Evolutionary conservation across 2,888 invertebrate species (phyloP).

Genomic region (Hemistola chrysoprasaria): DNA sequence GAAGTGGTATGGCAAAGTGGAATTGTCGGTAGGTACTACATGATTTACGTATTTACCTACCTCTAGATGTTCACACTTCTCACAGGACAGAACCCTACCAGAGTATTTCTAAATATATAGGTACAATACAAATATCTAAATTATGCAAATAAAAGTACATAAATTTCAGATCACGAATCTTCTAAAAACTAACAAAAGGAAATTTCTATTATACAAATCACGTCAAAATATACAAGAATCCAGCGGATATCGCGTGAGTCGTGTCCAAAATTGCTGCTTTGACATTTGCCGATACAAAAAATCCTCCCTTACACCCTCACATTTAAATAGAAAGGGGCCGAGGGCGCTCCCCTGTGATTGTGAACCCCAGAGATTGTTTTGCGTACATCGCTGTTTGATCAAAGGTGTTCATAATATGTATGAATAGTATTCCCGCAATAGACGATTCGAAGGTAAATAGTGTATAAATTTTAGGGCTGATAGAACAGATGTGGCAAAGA

Average conservation of each 20-base stretch:
- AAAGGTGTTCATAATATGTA: constrained; percentile 6
- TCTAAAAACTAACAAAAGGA: constrained; percentile 13
- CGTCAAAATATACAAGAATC: constrained; percentile 19
- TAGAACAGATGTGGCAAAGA: constrained; percentile 62
- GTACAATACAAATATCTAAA: no score
- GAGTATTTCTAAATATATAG: no score
- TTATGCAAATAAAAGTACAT: background rate
- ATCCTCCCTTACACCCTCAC: constrained; percentile 24
- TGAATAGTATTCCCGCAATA: constrained; percentile 14
- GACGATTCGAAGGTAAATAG: constrained; percentile 7
- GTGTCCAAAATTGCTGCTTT: constrained; percentile 18
- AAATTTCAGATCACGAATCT: constrained; percentile 8
- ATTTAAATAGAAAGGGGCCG: constrained; percentile 20
- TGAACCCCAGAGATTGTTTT: constrained; percentile 7
- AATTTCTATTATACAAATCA: constrained; percentile 23
- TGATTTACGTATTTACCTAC: no score
- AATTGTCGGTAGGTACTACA: no score
- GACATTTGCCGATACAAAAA: constrained; percentile 21
- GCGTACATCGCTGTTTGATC: constrained; percentile 16
- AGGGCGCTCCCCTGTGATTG: constrained; percentile 14
- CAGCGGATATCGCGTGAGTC: constrained; percentile 21
- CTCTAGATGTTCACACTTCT: no score
- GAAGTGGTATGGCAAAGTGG: no score
- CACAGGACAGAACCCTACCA: no score
- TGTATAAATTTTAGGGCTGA: constrained; percentile 4